Percentiles rank a stretch among this genome's conserved stretches.
Evolutionary conservation across 2,797 vertebrate species (phyloP).

Genomic region (Gallinago stenura): DNA sequence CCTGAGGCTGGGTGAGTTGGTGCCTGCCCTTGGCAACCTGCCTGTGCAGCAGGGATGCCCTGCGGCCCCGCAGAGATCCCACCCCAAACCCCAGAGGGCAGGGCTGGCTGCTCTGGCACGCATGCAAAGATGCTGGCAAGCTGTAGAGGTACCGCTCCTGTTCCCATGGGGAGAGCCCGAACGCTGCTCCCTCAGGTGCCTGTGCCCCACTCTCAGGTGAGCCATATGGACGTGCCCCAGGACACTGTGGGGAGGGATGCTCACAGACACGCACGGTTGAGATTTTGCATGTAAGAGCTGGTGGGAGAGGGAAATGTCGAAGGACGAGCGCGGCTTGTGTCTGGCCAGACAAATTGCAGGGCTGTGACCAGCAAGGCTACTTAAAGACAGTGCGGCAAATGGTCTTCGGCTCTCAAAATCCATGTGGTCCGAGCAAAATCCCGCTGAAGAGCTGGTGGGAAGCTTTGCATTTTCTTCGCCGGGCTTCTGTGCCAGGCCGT

Average conservation of each 20-base stretch:
- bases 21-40: conserved; percentile 32
- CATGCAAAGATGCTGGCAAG: neutral
- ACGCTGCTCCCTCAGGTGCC: neutral
- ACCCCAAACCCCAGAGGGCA: neutral
- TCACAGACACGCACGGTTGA: rapidly evolving
- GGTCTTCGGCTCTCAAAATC: neutral
- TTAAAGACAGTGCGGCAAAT: neutral
- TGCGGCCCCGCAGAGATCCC: neutral
- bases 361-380: neutral
- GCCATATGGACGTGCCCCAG: neutral
- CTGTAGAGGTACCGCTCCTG: neutral
- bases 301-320: rapidly evolving
- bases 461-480: neutral
- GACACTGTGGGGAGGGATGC: neutral
- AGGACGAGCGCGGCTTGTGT: neutral
- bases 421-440: neutral
- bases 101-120: neutral
- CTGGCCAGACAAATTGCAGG: conserved; percentile 21
- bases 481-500: rapidly evolving
- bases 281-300: neutral
- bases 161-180: neutral
- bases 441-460: neutral
- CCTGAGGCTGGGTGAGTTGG: neutral
- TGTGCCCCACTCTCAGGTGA: neutral
- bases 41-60: conserved; percentile 6